A percentile compares a stretch with the other conserved stretches of the same genome.
Conservation (phyloP, 2,113 vertebrate genomes). For the Xyrauchen texanus region DNA sequence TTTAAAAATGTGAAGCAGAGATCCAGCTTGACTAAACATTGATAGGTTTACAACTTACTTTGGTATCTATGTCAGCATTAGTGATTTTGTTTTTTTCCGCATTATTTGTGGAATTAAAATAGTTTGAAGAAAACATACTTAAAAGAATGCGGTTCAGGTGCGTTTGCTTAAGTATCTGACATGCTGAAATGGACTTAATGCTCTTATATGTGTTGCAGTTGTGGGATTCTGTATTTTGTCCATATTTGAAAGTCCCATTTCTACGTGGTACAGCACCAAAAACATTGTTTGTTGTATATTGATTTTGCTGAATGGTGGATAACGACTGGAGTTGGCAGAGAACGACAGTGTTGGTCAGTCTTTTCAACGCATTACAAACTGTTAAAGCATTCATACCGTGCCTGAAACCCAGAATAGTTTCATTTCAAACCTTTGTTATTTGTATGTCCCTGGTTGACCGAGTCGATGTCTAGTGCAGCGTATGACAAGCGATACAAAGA, state of each 20-base stretch:
- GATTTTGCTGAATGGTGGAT: neutral
- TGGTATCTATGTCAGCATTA: slow-evolving; percentile 23
- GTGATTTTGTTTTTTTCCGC: neutral
- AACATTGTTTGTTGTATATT: slow-evolving; percentile 22
- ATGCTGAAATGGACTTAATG: neutral
- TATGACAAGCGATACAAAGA: slow-evolving; percentile 39
- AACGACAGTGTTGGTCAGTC: slow-evolving; percentile 7
- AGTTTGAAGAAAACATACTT: slow-evolving; percentile 10
- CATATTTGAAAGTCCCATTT: slow-evolving; percentile 37
- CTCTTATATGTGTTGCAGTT: slow-evolving; percentile 40
- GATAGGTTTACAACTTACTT: slow-evolving; percentile 24
- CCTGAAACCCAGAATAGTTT: slow-evolving; percentile 56
- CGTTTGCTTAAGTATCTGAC: slow-evolving; percentile 10
- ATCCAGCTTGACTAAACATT: slow-evolving; percentile 16
- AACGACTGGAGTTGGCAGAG: slow-evolving; percentile 15
- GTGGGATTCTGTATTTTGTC: slow-evolving; percentile 16
- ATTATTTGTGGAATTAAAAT: slow-evolving; percentile 14
- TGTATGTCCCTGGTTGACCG: slow-evolving; percentile 45
- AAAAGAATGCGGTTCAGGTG: slow-evolving; percentile 11
- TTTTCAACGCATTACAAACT: slow-evolving; percentile 27
- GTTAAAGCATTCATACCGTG: slow-evolving; percentile 52
- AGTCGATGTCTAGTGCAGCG: slow-evolving; percentile 17
- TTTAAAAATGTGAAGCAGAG: slow-evolving; percentile 37
- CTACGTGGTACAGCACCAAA: slow-evolving; percentile 51
- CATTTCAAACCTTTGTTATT: slow-evolving; percentile 43